Conservation (phyloP, 2,797 vertebrate species). For the Pangasius larnaudii region DNA sequence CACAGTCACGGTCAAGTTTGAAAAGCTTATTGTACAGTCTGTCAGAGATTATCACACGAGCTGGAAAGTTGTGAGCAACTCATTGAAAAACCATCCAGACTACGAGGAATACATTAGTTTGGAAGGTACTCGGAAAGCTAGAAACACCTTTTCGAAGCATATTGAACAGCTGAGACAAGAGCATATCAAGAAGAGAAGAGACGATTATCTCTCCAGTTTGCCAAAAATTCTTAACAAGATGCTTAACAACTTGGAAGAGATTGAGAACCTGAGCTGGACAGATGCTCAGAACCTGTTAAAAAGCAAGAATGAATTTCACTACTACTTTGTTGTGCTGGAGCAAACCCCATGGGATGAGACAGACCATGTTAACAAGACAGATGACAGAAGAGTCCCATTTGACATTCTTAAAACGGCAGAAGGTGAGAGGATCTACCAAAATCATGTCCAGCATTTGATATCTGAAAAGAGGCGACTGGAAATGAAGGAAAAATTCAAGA, state of each 20-base stretch:
- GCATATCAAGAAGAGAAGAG: slow-evolving; percentile 92
- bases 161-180: slow-evolving; percentile 97
- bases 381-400: slow-evolving; percentile 95
- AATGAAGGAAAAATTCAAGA: slow-evolving; percentile 99
- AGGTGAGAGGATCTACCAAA: slow-evolving; percentile 92
- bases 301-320: slow-evolving; percentile 90
- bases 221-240: slow-evolving; percentile 94
- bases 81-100: slow-evolving; percentile 92
- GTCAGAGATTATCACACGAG: slow-evolving; percentile 95
- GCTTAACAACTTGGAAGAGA: slow-evolving; percentile 91
- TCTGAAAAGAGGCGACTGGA: slow-evolving; percentile 92
- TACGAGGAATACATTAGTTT: slow-evolving; percentile 95
- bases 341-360: slow-evolving; percentile 96
- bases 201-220: slow-evolving; percentile 93
- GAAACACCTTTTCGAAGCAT: slow-evolving; percentile 93
- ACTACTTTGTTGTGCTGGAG: slow-evolving; percentile 93
- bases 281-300: slow-evolving; percentile 92
- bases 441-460: slow-evolving; percentile 93
- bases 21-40: slow-evolving; percentile 89
- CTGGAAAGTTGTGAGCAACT: slow-evolving; percentile 93
- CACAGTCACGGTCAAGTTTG: slow-evolving; percentile 90
- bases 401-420: slow-evolving; percentile 90
- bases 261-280: slow-evolving; percentile 91
- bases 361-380: slow-evolving; percentile 93
- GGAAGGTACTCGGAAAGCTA: slow-evolving; percentile 94